Conservation (phyloP, 2,888 invertebrate species). For the Orthosia gothica region DNA sequence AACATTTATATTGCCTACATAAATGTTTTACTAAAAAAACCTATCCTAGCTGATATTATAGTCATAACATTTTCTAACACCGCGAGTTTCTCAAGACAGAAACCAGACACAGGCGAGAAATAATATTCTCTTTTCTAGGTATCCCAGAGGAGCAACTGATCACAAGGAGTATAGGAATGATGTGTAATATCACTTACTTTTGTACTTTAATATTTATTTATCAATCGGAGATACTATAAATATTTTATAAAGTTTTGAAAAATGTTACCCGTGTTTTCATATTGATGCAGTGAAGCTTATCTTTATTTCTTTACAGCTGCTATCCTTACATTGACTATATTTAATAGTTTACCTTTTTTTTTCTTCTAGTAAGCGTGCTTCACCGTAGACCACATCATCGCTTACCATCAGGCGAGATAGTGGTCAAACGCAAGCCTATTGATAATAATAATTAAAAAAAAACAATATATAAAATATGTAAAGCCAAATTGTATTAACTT, state of each 20-base stretch:
- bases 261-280: background rate
- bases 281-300: too few species aligned
- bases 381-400: too few species aligned
- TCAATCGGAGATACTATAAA: conserved; percentile 11
- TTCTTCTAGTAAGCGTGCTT: too few species aligned
- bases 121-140: conserved; percentile 23
- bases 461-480: too few species aligned
- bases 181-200: conserved; percentile 39
- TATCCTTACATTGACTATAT: too few species aligned
- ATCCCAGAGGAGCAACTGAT: conserved; percentile 46
- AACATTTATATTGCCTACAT: background rate
- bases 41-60: conserved; percentile 28
- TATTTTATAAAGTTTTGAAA: background rate
- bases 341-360: too few species aligned
- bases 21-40: background rate
- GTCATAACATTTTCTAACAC: conserved; percentile 43
- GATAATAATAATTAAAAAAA: too few species aligned
- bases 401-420: too few species aligned
- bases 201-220: conserved; percentile 26
- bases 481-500: too few species aligned
- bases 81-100: background rate
- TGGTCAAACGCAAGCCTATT: too few species aligned
- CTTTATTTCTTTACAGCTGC: too few species aligned
- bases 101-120: conserved; percentile 21
- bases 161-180: conserved; percentile 7